Evolutionary conservation across 2,888 invertebrate species (phyloP).

Genomic region (Isotomurus palustris): DNA sequence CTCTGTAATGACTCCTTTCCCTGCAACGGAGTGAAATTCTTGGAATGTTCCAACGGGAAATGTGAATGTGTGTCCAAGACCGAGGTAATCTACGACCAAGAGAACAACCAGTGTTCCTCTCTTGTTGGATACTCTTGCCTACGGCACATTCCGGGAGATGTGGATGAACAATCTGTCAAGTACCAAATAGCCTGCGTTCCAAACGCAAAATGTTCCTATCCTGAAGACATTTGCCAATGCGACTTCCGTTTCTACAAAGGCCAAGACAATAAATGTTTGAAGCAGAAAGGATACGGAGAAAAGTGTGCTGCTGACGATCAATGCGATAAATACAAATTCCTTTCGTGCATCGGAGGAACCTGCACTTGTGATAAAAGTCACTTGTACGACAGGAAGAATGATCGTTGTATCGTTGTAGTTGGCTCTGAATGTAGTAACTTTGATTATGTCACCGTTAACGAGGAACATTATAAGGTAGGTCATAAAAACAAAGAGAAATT

Average conservation of each 20-base stretch:
- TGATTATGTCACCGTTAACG: slow-evolving; percentile 28
- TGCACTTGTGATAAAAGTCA: slow-evolving; percentile 35
- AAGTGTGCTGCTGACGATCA: slow-evolving; percentile 25
- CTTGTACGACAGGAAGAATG: slow-evolving; percentile 30
- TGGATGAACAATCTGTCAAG: slow-evolving; percentile 11
- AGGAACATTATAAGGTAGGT: slow-evolving; percentile 24
- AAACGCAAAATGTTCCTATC: slow-evolving; percentile 35
- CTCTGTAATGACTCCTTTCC: slow-evolving; percentile 24
- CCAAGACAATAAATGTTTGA: slow-evolving; percentile 22
- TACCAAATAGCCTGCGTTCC: slow-evolving; percentile 17
- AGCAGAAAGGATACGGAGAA: slow-evolving; percentile 30
- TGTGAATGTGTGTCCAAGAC: slow-evolving; percentile 24
- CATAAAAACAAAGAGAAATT: too few relatives aligned
- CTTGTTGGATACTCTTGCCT: slow-evolving; percentile 28
- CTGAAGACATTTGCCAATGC: slow-evolving; percentile 32
- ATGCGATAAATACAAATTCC: slow-evolving; percentile 34
- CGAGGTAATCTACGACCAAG: slow-evolving; percentile 29
- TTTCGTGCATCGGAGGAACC: slow-evolving; percentile 24
- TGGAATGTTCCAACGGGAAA: slow-evolving; percentile 23
- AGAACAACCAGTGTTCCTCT: slow-evolving; percentile 20
- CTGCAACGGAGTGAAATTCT: slow-evolving; percentile 32
- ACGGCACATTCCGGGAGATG: slow-evolving; percentile 17
- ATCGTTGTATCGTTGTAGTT: slow-evolving; percentile 29
- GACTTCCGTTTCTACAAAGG: slow-evolving; percentile 34
- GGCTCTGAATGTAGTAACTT: slow-evolving; percentile 23